phyloP scores from a whole-genome alignment of 2,797 vertebrate species.

The Sebastes cheni region DNA sequence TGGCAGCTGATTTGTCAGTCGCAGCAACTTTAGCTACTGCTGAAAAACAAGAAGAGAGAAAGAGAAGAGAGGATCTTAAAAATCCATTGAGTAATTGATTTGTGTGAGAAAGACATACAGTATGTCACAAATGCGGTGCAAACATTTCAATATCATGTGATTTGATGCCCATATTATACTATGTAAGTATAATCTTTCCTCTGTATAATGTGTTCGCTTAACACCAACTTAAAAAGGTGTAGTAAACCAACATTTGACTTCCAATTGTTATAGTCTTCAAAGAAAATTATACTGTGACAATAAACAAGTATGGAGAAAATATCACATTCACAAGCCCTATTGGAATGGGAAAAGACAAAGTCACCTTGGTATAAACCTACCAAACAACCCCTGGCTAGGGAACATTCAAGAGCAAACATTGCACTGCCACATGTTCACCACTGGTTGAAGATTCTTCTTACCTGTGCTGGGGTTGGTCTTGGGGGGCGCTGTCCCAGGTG shows the following conservation, averaged over 20 bases:
- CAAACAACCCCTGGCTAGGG: neutral
- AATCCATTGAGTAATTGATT: neutral
- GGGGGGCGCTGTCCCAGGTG: constrained; percentile 79
- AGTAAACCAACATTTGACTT: neutral
- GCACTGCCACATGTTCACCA: neutral
- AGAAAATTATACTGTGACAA: neutral
- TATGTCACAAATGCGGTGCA: neutral
- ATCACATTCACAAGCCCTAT: neutral
- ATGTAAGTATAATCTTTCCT: neutral
- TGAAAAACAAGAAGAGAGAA: constrained; percentile 13
- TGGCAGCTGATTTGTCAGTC: constrained; percentile 79
- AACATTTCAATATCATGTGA: neutral
- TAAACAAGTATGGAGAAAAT: neutral
- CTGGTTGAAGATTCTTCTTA: constrained; percentile 31
- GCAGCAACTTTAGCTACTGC: constrained; percentile 75
- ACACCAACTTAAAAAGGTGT: neutral
- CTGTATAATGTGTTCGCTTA: neutral
- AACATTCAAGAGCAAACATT: neutral
- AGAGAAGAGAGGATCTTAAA: neutral
- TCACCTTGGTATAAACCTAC: neutral
- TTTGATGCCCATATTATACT: neutral
- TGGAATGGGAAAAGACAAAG: neutral
- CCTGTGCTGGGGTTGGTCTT: constrained; percentile 79
- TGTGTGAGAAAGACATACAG: neutral
- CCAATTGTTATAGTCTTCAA: neutral